Conservation (phyloP, 2,888 invertebrate genomes). For the Subacronicta megacephala region DNA sequence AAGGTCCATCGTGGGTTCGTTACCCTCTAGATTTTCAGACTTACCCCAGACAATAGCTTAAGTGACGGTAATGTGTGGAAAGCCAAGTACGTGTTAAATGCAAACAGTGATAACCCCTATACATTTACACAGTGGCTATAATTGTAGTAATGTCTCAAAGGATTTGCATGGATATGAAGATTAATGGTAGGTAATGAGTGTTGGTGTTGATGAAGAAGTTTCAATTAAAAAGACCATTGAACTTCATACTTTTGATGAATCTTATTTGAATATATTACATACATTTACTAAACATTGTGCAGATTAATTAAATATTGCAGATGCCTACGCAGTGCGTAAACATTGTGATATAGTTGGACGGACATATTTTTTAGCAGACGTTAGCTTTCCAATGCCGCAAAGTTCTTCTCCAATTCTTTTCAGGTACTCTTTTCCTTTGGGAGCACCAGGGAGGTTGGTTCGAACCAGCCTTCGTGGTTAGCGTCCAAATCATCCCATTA, state of each 20-base stretch:
- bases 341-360: too few species aligned
- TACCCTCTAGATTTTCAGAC: slow-evolving; percentile 30
- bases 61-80: slow-evolving; percentile 25
- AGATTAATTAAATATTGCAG: too few species aligned
- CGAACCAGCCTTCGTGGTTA: too few species aligned
- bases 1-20: slow-evolving; percentile 34
- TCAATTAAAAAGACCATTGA: neutral
- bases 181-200: slow-evolving; percentile 2
- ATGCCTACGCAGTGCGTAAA: too few species aligned
- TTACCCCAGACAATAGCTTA: slow-evolving; percentile 21
- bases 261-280: slow-evolving; percentile 9
- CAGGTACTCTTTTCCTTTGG: too few species aligned
- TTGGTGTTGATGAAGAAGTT: neutral
- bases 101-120: slow-evolving; percentile 36
- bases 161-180: slow-evolving; percentile 24
- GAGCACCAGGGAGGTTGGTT: too few species aligned
- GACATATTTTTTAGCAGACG: too few species aligned
- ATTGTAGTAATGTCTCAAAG: slow-evolving; percentile 10
- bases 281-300: too few species aligned
- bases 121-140: slow-evolving; percentile 19
- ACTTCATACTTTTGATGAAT: neutral
- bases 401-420: too few species aligned
- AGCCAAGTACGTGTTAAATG: slow-evolving; percentile 33
- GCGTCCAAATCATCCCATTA: too few species aligned
- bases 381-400: too few species aligned